These are phyloP conservation scores for Sinelater perroti DNA, from an alignment of 2,888 invertebrate species.

Conservation along the genomic window DNA sequence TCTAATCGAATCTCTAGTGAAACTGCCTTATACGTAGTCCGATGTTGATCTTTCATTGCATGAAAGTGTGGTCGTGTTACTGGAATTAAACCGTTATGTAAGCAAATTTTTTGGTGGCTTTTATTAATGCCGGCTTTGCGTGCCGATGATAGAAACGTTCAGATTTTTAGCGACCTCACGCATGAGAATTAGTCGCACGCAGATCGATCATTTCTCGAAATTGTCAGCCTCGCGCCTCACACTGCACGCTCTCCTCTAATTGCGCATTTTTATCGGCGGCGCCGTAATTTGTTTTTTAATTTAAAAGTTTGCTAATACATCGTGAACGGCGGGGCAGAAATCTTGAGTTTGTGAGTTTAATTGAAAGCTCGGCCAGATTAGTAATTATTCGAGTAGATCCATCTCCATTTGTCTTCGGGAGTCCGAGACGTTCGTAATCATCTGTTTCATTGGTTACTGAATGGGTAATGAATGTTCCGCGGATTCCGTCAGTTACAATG, in stretches of 20 bases:
- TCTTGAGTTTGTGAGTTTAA: slow-evolving; percentile 45
- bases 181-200: slow-evolving; percentile 25
- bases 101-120: slow-evolving; percentile 6
- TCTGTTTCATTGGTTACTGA: slow-evolving; percentile 63
- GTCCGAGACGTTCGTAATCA: slow-evolving; percentile 62
- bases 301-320: slow-evolving; percentile 22
- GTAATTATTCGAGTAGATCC: slow-evolving; percentile 61
- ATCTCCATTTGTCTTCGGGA: slow-evolving; percentile 60
- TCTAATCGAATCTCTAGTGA: no score
- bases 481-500: slow-evolving; percentile 60
- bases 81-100: slow-evolving; percentile 1
- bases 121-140: slow-evolving; percentile 26
- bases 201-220: slow-evolving; percentile 13
- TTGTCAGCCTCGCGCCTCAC: neutral
- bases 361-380: slow-evolving; percentile 62
- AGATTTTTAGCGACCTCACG: slow-evolving; percentile 20
- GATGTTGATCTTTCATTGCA: no score
- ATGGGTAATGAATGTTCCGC: slow-evolving; percentile 62
- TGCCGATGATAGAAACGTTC: slow-evolving; percentile 24
- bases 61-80: no score
- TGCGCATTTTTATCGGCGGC: neutral
- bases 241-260: neutral
- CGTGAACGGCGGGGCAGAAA: slow-evolving; percentile 28
- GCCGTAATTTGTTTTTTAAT: slow-evolving; percentile 2
- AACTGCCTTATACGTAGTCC: no score